phyloP scores from a whole-genome alignment of 2,888 invertebrate species.

The Lasioglossum marginatum region DNA sequence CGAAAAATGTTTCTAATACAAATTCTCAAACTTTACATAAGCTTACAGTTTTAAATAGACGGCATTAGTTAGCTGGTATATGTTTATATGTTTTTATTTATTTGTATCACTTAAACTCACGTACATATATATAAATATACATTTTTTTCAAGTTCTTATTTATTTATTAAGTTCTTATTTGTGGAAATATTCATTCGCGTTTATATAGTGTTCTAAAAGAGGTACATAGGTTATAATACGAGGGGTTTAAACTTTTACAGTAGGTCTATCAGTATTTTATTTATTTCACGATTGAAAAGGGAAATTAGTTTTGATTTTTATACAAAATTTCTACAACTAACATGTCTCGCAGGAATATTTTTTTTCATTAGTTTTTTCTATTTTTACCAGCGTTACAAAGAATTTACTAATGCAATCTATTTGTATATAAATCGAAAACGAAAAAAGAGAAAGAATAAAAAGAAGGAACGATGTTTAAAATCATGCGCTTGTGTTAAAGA shows the following conservation, averaged over 20 bases:
- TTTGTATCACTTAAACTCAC: constrained; percentile 41
- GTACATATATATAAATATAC: background rate
- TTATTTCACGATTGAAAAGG: constrained; percentile 9
- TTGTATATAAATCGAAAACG: constrained; percentile 27
- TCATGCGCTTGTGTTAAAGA: constrained; percentile 75
- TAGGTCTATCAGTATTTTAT: background rate
- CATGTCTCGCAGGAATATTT: background rate
- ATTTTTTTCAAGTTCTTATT: background rate
- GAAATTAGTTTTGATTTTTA: background rate
- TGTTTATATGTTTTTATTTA: constrained; percentile 30
- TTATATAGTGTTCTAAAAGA: background rate
- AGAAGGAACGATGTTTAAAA: constrained; percentile 3
- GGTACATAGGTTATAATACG: background rate
- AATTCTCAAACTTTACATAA: constrained; percentile 79
- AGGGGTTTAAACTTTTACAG: background rate
- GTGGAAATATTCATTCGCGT: background rate
- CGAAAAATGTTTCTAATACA: constrained; percentile 42
- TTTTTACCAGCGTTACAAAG: constrained; percentile 36
- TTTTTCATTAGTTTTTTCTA: constrained; percentile 9
- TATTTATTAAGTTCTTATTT: background rate
- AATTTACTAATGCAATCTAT: constrained; percentile 73
- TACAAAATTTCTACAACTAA: background rate
- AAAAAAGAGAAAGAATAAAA: too few species aligned
- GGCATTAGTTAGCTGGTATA: constrained; percentile 69
- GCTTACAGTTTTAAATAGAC: constrained; percentile 69